Conservation (phyloP, 2,888 invertebrate species). For the Lumbricus terrestris region DNA sequence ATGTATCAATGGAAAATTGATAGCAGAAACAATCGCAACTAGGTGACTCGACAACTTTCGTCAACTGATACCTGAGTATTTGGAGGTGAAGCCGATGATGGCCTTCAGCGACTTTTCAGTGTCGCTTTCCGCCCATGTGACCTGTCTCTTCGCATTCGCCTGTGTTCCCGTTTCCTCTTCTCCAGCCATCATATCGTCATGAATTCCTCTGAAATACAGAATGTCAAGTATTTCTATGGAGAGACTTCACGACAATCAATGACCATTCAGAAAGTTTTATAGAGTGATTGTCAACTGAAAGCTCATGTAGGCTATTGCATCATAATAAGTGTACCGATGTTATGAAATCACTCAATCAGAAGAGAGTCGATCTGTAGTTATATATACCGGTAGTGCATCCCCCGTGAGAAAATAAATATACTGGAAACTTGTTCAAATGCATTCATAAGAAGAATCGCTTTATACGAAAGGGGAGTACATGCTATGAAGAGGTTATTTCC, state of each 20-base stretch:
- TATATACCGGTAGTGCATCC: too few relatives aligned
- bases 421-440: too few relatives aligned
- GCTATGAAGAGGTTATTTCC: too few relatives aligned
- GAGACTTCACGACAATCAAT: neutral
- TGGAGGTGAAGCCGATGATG: slow-evolving; percentile 50
- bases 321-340: too few relatives aligned
- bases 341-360: too few relatives aligned
- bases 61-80: slow-evolving; percentile 23
- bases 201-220: slow-evolving; percentile 7
- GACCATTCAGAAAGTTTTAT: too few relatives aligned
- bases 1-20: neutral
- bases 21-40: neutral
- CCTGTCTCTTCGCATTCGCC: slow-evolving; percentile 9
- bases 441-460: too few relatives aligned
- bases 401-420: too few relatives aligned
- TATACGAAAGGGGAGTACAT: too few relatives aligned
- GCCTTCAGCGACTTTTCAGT: slow-evolving; percentile 60
- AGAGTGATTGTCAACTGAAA: too few relatives aligned
- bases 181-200: neutral
- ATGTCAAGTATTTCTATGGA: neutral
- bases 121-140: slow-evolving; percentile 25
- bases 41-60: neutral
- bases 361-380: too few relatives aligned
- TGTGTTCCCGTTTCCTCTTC: neutral
- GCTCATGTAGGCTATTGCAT: too few relatives aligned